Percentiles rank a stretch among this genome's conserved stretches.
Conservation (phyloP, 2,113 vertebrate species). For the Xenopus laevis region DNA sequence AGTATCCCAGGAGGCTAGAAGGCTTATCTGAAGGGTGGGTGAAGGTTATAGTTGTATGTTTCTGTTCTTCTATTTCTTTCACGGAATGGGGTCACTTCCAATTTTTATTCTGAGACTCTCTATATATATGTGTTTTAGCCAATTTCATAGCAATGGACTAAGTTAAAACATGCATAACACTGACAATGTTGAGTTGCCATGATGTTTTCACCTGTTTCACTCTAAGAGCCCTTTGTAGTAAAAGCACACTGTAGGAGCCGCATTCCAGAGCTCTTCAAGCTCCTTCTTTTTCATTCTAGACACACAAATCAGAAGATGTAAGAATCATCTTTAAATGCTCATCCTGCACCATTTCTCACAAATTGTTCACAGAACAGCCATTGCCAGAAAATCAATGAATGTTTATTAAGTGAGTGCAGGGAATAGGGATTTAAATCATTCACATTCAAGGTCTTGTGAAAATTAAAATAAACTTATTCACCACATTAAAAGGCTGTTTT, state of each 20-base stretch:
- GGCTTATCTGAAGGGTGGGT: background rate
- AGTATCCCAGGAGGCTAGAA: slow-evolving; percentile 6
- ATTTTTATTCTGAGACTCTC: background rate
- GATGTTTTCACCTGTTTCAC: too few relatives aligned
- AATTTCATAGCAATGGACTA: too few relatives aligned
- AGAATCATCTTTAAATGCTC: slow-evolving; percentile 15
- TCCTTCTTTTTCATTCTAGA: slow-evolving; percentile 11
- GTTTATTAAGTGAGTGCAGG: background rate
- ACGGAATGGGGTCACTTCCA: background rate
- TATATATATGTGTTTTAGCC: background rate
- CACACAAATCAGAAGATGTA: background rate
- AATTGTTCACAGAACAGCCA: background rate
- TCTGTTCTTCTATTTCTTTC: background rate
- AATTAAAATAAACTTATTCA: slow-evolving; percentile 9
- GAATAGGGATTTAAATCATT: slow-evolving; percentile 3
- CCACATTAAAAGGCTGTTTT: background rate
- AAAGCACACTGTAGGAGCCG: background rate
- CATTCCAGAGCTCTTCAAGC: background rate
- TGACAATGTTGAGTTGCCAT: too few relatives aligned
- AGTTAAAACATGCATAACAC: too few relatives aligned
- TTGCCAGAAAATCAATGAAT: background rate
- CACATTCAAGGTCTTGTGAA: background rate
- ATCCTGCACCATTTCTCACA: slow-evolving; percentile 1
- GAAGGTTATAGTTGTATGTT: background rate
- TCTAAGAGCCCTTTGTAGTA: background rate